phyloP scores from a whole-genome alignment of 1,140 invertebrate species.

The Drosophila nigromelanica region DNA sequence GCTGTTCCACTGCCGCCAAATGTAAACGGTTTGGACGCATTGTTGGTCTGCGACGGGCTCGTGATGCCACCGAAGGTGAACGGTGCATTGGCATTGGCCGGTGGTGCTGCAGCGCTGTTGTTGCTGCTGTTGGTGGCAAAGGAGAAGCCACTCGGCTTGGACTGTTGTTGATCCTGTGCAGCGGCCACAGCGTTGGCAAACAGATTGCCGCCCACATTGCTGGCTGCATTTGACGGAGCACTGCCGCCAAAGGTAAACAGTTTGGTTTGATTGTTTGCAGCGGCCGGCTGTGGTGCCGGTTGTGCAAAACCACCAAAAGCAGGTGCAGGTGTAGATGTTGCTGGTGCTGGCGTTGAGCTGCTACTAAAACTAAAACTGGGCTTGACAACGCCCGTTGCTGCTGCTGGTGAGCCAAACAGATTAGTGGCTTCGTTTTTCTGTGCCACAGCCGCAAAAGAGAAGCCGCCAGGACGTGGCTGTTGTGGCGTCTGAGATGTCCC shows the following conservation, averaged over 20 bases:
- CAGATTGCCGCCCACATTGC: slow-evolving; percentile 38
- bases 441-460: slow-evolving; percentile 48
- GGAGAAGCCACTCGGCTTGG: slow-evolving; percentile 45
- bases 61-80: slow-evolving; percentile 58
- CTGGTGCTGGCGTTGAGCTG: slow-evolving; percentile 5
- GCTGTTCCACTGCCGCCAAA: slow-evolving; percentile 43
- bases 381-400: slow-evolving; percentile 23
- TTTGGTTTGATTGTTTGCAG: slow-evolving; percentile 38
- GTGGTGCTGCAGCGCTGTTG: not conserved
- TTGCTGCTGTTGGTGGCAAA: slow-evolving; percentile 28
- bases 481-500: not conserved
- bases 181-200: slow-evolving; percentile 58
- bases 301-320: slow-evolving; percentile 50
- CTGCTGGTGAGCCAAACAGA: slow-evolving; percentile 34
- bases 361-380: slow-evolving; percentile 52
- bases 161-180: slow-evolving; percentile 20
- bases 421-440: slow-evolving; percentile 37
- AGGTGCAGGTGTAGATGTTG: slow-evolving; percentile 8
- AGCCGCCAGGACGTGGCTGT: slow-evolving; percentile 35
- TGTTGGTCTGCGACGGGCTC: slow-evolving; percentile 38
- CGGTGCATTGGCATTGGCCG: slow-evolving; percentile 28
- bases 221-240: slow-evolving; percentile 1
- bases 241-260: slow-evolving; percentile 58
- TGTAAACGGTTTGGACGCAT: slow-evolving; percentile 50
- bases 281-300: slow-evolving; percentile 13